Evolutionary conservation across 2,888 invertebrate genomes (phyloP), one percentile per base, ranked within the genome.

Genomic region (Odiellus spinosus): DNA sequence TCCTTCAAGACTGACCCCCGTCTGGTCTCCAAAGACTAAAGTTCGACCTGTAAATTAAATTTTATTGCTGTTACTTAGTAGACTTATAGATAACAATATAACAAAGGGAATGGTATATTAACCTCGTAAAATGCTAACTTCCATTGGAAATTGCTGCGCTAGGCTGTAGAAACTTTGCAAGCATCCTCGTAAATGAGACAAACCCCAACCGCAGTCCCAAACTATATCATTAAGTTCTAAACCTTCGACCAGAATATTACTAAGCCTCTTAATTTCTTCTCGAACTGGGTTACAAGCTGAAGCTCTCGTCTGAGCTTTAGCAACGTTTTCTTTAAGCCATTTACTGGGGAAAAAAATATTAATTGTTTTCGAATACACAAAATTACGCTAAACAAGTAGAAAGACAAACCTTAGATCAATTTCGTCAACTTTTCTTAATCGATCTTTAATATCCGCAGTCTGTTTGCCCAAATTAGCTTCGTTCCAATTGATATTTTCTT

Each of bases 1-100:
- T 0, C 93, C 91, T 60, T 88, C 84, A 42, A 90, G 71, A 63
- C 82, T 86, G 5, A 93, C 81, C 12, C 93, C 93, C 3, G 90
- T 90, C 59, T 85, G 84, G 56, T 80, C 80, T 1, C 87, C 85
- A 68, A 93, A 80, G 3, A 86, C 82, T 48, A 93, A 71, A 18
- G 76, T 78, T 55, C 86, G 74, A 54, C 77, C 83, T 82, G 62
- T 48, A 71, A 71, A 44, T n/a, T 18, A 45, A 36, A 36, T 17
- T 40, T 40, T 18, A 10, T 40, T 3, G 8, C 17, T 40, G 12
- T 15, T 10, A 36, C 38, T 18, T 19, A 20, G 4, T 20, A 42
- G 42, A 12, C 18, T 19, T 19, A 21, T 14, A 40, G 14, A 15
- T 18, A 11, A 18, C 11, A 21, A 34, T 26, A 33, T 17, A 10